Base-by-base conservation (phyloP, 2,113 vertebrate genomes). In the Ploceus nigricollis region DNA sequence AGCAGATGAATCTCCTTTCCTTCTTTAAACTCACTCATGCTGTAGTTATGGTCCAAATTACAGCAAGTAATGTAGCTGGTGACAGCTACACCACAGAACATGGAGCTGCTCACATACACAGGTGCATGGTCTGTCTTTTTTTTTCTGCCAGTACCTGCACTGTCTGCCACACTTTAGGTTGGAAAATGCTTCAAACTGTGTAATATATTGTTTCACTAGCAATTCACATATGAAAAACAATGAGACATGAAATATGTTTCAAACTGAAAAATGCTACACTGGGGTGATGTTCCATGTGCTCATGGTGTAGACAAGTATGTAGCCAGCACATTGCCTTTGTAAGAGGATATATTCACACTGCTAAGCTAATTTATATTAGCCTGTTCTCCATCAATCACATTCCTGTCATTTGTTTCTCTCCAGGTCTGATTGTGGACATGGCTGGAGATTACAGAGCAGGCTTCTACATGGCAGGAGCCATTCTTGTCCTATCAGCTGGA, bases 401-500 rank as follows among this genome's bases (percentile, higher is more conserved):
- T n/a, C 20, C 30, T 78, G 22, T 79, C 13, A 53, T 79, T 85
- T 96, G 8, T 96, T 95, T 82, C 65, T 69, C n/a, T 72, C 20
- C 47, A 97, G 96, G 94, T 91, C 68, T 96, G 47, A 81, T 96
- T 2, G 90, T 96, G 90, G 96, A 97, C 17, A 8, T 82, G 57
- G 60, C 86, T 89, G 95, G 79, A 79, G 89, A 96, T 71, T 97
- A 97, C 61, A 93, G 92, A 83, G 84, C 79, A 82, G 61, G 90
- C 8, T 97, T 97, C 92, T 97, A 96, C 78, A 82, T 97, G 93
- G 96, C 96, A 82, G 96, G 90, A 91, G 77, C 57, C 51, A 95
- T 80, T 42, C 95, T 96, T 42, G 37, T 93, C 30, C 66, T 97
- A 2, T 94, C 96, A 79, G 86, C 35, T 82, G 88, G 77, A 90